Evolutionary conservation across 2,797 vertebrate genomes (phyloP), one percentile per base, ranked within the genome.

Genomic region (Rhinogobio ventralis): DNA sequence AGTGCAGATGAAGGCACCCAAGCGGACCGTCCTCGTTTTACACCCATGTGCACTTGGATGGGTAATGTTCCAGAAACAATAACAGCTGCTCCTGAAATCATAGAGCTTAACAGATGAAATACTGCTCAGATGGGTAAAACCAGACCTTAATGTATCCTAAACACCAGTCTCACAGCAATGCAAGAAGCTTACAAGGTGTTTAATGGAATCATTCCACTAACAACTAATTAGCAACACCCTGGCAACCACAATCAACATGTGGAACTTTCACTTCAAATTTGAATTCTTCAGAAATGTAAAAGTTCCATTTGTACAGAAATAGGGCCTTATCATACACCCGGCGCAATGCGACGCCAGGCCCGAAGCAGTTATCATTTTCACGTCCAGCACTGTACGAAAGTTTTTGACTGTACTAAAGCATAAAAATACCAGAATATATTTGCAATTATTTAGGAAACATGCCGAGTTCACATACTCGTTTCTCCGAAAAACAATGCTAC

Each of bases 21-120:
- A 60, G 69, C 79, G 71, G 73, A 85, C 7, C 33, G 55, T 69
- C 78, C 82, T 33, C 11, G 68, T 86, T 86, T 84, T 72, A 87
- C 83, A 89, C 72, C 77, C 80, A 64, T 73, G 68, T 85, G 80
- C 72, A 42, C 78, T 53, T 60, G 1, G 0, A 83, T 74, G 80
- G 42, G 53, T 39, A 84, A 86, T 82, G 82, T 78, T 81, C 71
- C 82, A 83, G 76, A 88, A 90, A 87, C 74, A 64, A 60, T 51
- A 79, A 78, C 89, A 86, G 77, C 83, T 86, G 86, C 53, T 67
- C 25, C 33, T 4, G 33, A 67, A 79, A 81, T 36, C 57, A 64
- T 23, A 30, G 15, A 45, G 42, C 66, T 28, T 39, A 42, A 77
- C 45, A 45, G 1, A 30, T 28, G 36, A 64, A 74, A 33, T 10